Percentiles rank a stretch among this genome's conserved stretches.
Conservation (phyloP, 2,113 vertebrate species). For the Miniopterus natalensis region DNA sequence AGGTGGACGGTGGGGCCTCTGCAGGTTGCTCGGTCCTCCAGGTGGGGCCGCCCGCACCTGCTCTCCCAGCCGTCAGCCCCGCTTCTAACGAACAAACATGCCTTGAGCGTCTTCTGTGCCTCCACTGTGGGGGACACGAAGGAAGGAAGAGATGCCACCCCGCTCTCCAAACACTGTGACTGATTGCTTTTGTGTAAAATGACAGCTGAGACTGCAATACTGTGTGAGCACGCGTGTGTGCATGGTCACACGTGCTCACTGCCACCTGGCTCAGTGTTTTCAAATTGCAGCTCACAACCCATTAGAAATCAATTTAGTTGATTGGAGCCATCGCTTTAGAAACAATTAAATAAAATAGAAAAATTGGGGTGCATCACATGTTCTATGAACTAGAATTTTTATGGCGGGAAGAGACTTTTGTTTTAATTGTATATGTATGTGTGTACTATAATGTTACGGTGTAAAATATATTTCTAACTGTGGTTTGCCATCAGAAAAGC, state of each 20-base stretch:
- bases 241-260: neutral
- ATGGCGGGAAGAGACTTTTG: neutral
- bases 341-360: neutral
- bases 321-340: neutral
- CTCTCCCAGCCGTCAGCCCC: neutral
- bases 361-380: neutral
- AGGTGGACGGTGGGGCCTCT: neutral
- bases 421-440: neutral
- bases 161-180: neutral
- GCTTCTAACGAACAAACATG: neutral
- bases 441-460: neutral
- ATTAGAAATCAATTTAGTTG: neutral
- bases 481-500: neutral
- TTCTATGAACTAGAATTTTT: neutral
- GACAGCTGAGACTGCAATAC: neutral
- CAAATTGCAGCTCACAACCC: neutral
- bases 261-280: neutral
- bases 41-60: fast-evolving
- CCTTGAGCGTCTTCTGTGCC: neutral
- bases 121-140: neutral
- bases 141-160: neutral
- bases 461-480: neutral
- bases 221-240: neutral
- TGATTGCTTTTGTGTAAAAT: neutral
- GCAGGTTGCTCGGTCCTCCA: neutral